Evolutionary conservation across 2,797 vertebrate species (phyloP).

Genomic region (Erethizon dorsatum): DNA sequence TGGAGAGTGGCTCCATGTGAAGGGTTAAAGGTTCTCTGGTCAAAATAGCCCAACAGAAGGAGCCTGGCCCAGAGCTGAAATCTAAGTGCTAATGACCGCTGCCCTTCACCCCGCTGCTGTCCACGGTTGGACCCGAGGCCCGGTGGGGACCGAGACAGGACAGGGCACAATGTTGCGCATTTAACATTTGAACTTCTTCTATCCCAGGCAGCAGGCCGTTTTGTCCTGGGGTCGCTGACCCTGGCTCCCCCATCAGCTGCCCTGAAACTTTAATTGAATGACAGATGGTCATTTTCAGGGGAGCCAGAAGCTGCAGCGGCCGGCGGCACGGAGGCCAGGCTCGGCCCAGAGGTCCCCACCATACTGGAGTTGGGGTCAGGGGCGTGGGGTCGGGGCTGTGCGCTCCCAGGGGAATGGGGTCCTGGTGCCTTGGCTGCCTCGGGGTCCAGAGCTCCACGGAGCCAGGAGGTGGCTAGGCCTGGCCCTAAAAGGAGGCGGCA

Average conservation of each 20-base stretch:
- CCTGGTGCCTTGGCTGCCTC: background rate
- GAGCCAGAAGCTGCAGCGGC: constrained; percentile 87
- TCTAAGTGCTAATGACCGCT: constrained; percentile 91
- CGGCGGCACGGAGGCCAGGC: constrained; percentile 68
- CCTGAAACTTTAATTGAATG: constrained; percentile 92
- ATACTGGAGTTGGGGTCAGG: background rate
- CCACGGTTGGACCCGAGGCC: constrained; percentile 79
- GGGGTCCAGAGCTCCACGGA: background rate
- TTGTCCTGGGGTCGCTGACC: constrained; percentile 92
- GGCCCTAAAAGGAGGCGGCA: background rate
- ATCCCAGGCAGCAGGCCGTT: constrained; percentile 90
- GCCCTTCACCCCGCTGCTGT: constrained; percentile 89
- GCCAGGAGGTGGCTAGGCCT: background rate
- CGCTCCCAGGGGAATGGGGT: background rate
- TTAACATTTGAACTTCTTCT: constrained; percentile 92
- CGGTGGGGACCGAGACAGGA: constrained; percentile 78
- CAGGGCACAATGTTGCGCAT: constrained; percentile 89
- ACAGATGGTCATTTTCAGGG: constrained; percentile 93
- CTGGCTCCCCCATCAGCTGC: constrained; percentile 91
- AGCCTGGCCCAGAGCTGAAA: constrained; percentile 89
- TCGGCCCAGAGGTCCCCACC: constrained; percentile 30
- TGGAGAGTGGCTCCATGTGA: constrained; percentile 57
- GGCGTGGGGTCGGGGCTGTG: background rate
- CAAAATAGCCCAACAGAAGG: constrained; percentile 90
- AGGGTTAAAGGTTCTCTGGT: constrained; percentile 88